phyloP scores from a whole-genome alignment of 1,140 invertebrate species.

The Eumaeus atala region DNA sequence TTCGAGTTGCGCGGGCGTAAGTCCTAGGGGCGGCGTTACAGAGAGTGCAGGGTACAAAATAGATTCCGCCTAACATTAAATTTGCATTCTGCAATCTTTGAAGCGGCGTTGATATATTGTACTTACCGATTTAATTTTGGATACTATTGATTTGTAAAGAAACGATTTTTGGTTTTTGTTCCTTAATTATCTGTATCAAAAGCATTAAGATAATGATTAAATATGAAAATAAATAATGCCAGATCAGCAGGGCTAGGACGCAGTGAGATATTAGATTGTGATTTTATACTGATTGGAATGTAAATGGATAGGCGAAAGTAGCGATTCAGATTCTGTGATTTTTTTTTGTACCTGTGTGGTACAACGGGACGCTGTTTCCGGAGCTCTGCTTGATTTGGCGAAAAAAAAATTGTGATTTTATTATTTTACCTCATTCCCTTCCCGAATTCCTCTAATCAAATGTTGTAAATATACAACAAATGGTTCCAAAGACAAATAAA shows the following conservation, averaged over 20 bases:
- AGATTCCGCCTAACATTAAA: conserved; percentile 71
- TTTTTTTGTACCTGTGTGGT: conserved; percentile 58
- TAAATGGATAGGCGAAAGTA: conserved; percentile 46
- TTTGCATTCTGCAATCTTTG: conserved; percentile 64
- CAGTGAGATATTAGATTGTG: conserved; percentile 58
- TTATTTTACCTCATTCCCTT: conserved; percentile 16
- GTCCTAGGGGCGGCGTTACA: conserved; percentile 46
- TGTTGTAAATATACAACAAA: neutral
- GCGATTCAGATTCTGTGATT: conserved; percentile 66
- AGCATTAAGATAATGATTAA: conserved; percentile 70
- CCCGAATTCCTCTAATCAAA: conserved; percentile 9
- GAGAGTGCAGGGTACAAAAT: conserved; percentile 60
- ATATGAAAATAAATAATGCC: conserved; percentile 65
- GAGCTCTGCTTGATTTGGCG: conserved; percentile 51
- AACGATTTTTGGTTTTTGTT: conserved; percentile 74
- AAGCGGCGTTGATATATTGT: conserved; percentile 57
- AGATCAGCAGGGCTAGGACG: conserved; percentile 45
- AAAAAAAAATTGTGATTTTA: conserved; percentile 49
- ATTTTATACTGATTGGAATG: conserved; percentile 64
- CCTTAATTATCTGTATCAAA: conserved; percentile 73
- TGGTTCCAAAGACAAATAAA: too few species aligned
- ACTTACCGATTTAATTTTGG: conserved; percentile 59
- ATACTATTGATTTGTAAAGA: conserved; percentile 62
- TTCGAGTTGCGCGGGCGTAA: conserved; percentile 26
- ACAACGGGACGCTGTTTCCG: conserved; percentile 43